These are phyloP conservation scores for Deroplatys truncata DNA, from an alignment of 2,888 invertebrate species.

Conservation along the genomic window DNA sequence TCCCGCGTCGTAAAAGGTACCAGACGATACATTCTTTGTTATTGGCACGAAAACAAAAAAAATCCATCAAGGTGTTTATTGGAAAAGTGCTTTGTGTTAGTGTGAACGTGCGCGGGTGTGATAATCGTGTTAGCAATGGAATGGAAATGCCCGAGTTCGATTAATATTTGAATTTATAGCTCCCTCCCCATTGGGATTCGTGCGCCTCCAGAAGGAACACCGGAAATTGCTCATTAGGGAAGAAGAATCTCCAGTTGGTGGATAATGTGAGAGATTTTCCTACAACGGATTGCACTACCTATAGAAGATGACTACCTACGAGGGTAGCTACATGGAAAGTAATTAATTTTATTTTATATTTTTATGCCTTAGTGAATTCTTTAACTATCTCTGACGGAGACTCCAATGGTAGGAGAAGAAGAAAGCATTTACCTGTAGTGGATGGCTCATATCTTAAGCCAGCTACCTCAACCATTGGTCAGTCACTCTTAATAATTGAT, in stretches of 20 bases:
- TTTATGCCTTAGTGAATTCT: background rate
- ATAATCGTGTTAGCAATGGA: constrained; percentile 6
- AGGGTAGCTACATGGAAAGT: background rate
- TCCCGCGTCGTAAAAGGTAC: background rate
- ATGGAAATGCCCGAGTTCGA: background rate
- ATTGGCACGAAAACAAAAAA: background rate
- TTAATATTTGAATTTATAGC: constrained; percentile 11
- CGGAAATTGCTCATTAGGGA: constrained; percentile 15
- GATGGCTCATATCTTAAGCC: background rate
- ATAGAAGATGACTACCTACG: background rate
- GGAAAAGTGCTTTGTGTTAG: constrained; percentile 9
- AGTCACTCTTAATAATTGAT: background rate
- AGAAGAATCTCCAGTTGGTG: background rate
- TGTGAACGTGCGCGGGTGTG: constrained; percentile 1
- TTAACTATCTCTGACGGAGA: background rate
- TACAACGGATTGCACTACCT: background rate
- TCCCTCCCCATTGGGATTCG: background rate
- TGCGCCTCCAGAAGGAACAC: background rate
- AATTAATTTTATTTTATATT: background rate
- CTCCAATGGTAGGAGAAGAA: background rate
- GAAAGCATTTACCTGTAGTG: background rate
- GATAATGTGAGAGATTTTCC: background rate
- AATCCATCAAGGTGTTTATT: constrained; percentile 11
- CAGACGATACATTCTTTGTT: background rate
- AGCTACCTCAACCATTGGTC: background rate